These are phyloP conservation scores for Dreissena rostriformis DNA, from an alignment of 1,140 invertebrate species.

Conservation along the genomic window DNA sequence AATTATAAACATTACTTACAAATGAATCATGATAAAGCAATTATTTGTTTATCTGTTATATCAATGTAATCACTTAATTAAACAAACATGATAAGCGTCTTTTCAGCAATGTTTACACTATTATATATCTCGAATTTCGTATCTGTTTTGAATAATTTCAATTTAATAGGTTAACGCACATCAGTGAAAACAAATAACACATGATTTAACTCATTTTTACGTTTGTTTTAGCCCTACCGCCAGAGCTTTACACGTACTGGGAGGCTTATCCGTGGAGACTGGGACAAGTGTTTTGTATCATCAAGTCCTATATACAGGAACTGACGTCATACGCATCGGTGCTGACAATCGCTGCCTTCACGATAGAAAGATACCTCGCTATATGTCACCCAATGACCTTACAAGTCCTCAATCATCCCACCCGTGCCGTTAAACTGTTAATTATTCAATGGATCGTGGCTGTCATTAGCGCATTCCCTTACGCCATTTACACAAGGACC, in stretches of 20 bases:
- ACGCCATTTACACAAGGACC: slow-evolving; percentile 65
- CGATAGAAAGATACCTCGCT: slow-evolving; percentile 95
- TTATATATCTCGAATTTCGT: too few relatives aligned
- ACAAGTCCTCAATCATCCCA: slow-evolving; percentile 91
- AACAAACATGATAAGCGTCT: too few relatives aligned
- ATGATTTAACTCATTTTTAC: too few relatives aligned
- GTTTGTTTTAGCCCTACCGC: slow-evolving; percentile 85
- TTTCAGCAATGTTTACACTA: too few relatives aligned
- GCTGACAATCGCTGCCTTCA: slow-evolving; percentile 95
- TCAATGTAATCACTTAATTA: too few relatives aligned
- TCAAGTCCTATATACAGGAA: slow-evolving; percentile 91
- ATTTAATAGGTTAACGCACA: too few relatives aligned
- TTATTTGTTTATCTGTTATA: too few relatives aligned
- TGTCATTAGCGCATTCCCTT: slow-evolving; percentile 89
- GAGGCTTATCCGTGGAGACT: slow-evolving; percentile 93
- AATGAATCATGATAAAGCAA: too few relatives aligned
- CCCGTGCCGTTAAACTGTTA: slow-evolving; percentile 90
- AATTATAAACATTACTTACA: too few relatives aligned
- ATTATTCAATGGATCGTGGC: slow-evolving; percentile 89
- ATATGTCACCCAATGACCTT: slow-evolving; percentile 95
- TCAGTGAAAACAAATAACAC: too few relatives aligned
- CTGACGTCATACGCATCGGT: slow-evolving; percentile 96
- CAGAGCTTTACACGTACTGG: slow-evolving; percentile 94
- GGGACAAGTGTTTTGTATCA: slow-evolving; percentile 91
- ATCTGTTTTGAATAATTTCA: too few relatives aligned